phyloP scores from a whole-genome alignment of 2,888 invertebrate genomes.

The Villa cingulata region DNA sequence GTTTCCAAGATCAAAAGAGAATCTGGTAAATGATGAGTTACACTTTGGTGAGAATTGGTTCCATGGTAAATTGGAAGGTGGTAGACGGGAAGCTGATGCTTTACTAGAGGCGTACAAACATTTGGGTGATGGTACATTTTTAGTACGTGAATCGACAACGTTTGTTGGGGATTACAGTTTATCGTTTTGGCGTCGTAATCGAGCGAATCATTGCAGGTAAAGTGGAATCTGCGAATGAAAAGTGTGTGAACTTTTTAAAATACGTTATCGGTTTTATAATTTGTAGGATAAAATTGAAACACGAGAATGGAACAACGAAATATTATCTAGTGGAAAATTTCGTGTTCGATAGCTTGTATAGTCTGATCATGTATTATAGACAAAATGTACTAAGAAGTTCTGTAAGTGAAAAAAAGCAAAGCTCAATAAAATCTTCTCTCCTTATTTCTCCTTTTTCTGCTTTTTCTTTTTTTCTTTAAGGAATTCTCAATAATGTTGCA shows the following conservation, averaged over 20 bases:
- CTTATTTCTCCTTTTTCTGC: not conserved
- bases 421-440: not conserved
- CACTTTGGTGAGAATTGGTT: slow-evolving; percentile 92
- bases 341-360: slow-evolving; percentile 84
- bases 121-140: slow-evolving; percentile 81
- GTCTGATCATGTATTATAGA: slow-evolving; percentile 80
- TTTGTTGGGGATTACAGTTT: slow-evolving; percentile 93
- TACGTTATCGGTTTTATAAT: not conserved
- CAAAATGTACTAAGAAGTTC: slow-evolving; percentile 74
- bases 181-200: slow-evolving; percentile 83
- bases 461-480: slow-evolving; percentile 25
- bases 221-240: not conserved
- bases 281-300: slow-evolving; percentile 67
- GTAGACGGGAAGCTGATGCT: slow-evolving; percentile 61
- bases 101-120: slow-evolving; percentile 57
- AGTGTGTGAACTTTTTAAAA: not conserved
- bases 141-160: slow-evolving; percentile 87
- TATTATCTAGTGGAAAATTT: slow-evolving; percentile 81
- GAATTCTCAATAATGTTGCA: slow-evolving; percentile 77
- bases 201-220: slow-evolving; percentile 68
- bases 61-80: slow-evolving; percentile 72
- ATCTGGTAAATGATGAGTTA: slow-evolving; percentile 70
- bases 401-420: no score
- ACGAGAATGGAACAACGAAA: slow-evolving; percentile 75
- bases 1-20: slow-evolving; percentile 43